phyloP scores from a whole-genome alignment of 2,113 vertebrate genomes.

The Chauna torquata region DNA sequence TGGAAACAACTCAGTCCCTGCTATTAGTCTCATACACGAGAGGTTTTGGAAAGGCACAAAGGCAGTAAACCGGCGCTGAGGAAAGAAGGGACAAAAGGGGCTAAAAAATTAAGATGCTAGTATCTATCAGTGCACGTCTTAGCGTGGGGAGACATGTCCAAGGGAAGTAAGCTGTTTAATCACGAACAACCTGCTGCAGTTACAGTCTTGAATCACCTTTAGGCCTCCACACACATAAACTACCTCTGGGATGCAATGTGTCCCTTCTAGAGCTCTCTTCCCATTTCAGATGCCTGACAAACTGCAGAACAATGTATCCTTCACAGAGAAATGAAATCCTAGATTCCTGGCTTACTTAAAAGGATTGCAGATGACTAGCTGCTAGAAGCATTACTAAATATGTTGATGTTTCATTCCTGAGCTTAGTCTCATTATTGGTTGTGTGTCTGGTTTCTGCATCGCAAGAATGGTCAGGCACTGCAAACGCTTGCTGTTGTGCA shows the following conservation, averaged over 20 bases:
- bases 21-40: not conserved
- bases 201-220: not conserved
- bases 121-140: not conserved
- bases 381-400: constrained; percentile 15
- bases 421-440: not conserved
- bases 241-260: not conserved
- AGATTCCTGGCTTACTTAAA: not conserved
- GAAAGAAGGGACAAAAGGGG: not conserved
- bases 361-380: not conserved
- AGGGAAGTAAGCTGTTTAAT: not conserved
- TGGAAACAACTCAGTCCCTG: not conserved
- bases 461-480: not conserved
- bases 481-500: not conserved
- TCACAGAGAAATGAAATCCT: not conserved
- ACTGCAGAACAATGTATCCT: not conserved
- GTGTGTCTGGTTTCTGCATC: not conserved
- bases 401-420: not conserved
- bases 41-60: not conserved
- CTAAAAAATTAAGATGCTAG: not conserved
- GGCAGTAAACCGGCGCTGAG: not conserved
- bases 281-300: not conserved
- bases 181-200: not conserved
- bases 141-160: not conserved
- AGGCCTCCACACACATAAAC: not conserved
- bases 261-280: not conserved